Base-by-base conservation (phyloP, 2,113 vertebrate genomes). In the Galemys pyrenaicus region DNA sequence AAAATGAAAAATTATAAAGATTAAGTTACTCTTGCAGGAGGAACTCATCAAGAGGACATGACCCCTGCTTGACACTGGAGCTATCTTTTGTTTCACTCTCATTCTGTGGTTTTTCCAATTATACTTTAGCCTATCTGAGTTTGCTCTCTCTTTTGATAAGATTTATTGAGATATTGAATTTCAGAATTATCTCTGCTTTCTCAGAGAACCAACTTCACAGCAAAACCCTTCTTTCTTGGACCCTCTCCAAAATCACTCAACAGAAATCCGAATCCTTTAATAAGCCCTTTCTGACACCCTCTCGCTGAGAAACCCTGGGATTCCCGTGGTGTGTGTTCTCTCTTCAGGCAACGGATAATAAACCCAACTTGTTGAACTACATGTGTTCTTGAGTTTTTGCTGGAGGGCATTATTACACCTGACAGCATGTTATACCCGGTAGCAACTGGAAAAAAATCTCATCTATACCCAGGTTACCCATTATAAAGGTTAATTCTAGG, bases 361-460 rank as follows among this genome's bases (percentile, higher is more conserved):
- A 87, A 86, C 51, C n/a, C 19, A 79, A 35, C 56, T 64, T 49
- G 37, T 70, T 81, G 39, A 70, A 58, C 26, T 85, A 37, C 17
- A 30, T 77, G 24, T 84, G 56, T 56, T 91, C 30, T 49, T 81
- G 56, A 7, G 9, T 93, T 39, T 88, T 83, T 78, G 79, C 65
- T 94, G 6, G 15, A 84, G 9, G 39, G 5, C 10, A 51, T 6
- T 89, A 39, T 94, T 89, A 83, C 10, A 89, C 32, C n/a, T 68
- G 49, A 46, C 30, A 84, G 35, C 32, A 82, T 49, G 78, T 91
- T 94, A 82, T 46, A 78, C 20, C 6, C 68, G 17, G 10, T 77
- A 46, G 26, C 20, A 89, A 86, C 6, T 49, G 24, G 68, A 37
- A 95, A 37, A 95, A 92, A 79, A 92, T 83, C 16, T 56, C 74